phyloP scores from a whole-genome alignment of 2,888 invertebrate species.

The Hirtodrosophila trivittata region DNA sequence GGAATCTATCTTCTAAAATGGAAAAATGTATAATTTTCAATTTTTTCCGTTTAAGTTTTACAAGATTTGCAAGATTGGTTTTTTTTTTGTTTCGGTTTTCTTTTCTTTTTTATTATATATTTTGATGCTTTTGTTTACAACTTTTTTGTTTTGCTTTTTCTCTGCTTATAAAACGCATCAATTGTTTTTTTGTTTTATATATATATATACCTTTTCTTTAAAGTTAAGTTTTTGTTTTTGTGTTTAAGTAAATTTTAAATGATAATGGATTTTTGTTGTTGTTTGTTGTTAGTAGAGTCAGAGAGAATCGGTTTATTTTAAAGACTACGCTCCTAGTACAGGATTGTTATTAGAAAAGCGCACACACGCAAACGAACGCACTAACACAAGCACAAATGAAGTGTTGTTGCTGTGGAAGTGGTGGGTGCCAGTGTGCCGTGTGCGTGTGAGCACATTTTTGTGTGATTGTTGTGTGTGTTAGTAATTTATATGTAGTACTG shows the following conservation, averaged over 20 bases:
- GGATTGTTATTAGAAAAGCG: constrained; percentile 68
- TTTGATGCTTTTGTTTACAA: constrained; percentile 68
- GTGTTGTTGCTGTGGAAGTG: constrained; percentile 20
- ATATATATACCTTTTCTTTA: constrained; percentile 67
- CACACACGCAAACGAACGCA: constrained; percentile 10
- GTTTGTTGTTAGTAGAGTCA: constrained; percentile 61
- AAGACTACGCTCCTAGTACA: constrained; percentile 68
- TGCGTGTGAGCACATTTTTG: constrained; percentile 35
- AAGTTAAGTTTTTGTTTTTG: constrained; percentile 63
- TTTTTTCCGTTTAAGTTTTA: constrained; percentile 44
- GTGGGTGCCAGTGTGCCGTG: background rate
- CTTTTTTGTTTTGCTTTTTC: constrained; percentile 28
- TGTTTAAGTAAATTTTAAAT: constrained; percentile 72
- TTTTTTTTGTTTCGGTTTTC: constrained; percentile 41
- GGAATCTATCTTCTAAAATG: constrained; percentile 61
- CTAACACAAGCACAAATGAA: constrained; percentile 4
- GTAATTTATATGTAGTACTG: constrained; percentile 69
- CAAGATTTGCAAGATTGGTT: constrained; percentile 48
- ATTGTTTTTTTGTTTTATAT: constrained; percentile 48
- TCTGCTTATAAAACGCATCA: constrained; percentile 65
- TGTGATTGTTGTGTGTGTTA: constrained; percentile 56
- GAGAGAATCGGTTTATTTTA: constrained; percentile 63
- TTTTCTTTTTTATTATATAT: constrained; percentile 46
- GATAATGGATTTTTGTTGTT: constrained; percentile 72
- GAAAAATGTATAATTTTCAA: constrained; percentile 43